A percentile compares a stretch with the other conserved stretches of the same genome.
phyloP scores from a whole-genome alignment of 2,888 invertebrate species.

The Leptinotarsa rubiginosa region DNA sequence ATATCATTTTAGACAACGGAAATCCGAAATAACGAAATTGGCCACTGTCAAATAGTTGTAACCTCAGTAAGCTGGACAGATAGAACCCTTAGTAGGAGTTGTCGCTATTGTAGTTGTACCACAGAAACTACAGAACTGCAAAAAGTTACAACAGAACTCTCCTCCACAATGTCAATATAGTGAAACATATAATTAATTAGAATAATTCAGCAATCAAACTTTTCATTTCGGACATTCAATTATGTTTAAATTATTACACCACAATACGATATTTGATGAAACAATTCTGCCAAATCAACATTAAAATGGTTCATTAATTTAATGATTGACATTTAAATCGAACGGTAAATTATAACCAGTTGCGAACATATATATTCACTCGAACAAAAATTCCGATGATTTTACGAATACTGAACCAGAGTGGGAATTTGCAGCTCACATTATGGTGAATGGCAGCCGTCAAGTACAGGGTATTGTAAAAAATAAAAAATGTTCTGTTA shows the following conservation, averaged over 20 bases:
- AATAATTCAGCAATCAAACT: slow-evolving; percentile 16
- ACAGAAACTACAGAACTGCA: too few relatives aligned
- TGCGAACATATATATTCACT: slow-evolving; percentile 28
- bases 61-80: too few relatives aligned
- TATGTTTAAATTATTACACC: slow-evolving; percentile 39
- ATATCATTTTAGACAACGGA: too few relatives aligned
- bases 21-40: too few relatives aligned
- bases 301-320: slow-evolving; percentile 55
- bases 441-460: slow-evolving; percentile 55
- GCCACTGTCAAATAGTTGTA: too few relatives aligned
- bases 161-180: not conserved
- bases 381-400: slow-evolving; percentile 44
- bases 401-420: slow-evolving; percentile 41
- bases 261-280: slow-evolving; percentile 38
- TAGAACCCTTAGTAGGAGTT: too few relatives aligned
- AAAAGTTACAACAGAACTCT: too few relatives aligned
- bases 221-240: slow-evolving; percentile 24
- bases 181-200: not conserved
- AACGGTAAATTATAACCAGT: slow-evolving; percentile 43
- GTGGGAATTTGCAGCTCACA: slow-evolving; percentile 43
- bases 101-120: too few relatives aligned
- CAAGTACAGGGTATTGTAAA: slow-evolving; percentile 47
- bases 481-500: slow-evolving; percentile 45
- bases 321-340: slow-evolving; percentile 50
- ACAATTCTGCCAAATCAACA: slow-evolving; percentile 49